A percentile compares a stretch with the other conserved stretches of the same genome.
phyloP scores from a whole-genome alignment of 2,888 invertebrate genomes.

The Pseudococcus jackbeardsleyi region DNA sequence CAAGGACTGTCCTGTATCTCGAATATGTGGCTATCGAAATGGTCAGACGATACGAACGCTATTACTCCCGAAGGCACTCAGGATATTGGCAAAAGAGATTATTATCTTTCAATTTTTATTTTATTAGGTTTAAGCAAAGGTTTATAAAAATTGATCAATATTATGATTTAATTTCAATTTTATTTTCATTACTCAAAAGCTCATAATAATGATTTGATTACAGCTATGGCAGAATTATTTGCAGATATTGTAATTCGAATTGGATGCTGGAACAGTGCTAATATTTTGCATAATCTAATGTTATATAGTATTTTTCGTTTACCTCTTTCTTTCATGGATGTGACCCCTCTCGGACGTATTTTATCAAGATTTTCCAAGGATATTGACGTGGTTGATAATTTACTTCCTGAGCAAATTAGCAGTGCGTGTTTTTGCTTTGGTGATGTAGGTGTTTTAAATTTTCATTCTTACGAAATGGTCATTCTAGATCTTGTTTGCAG shows the following conservation, averaged over 20 bases:
- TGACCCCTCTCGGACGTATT: constrained; percentile 73
- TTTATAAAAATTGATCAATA: constrained; percentile 70
- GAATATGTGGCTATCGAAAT: constrained; percentile 86
- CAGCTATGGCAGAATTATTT: constrained; percentile 79
- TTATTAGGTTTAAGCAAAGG: constrained; percentile 90
- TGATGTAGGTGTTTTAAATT: constrained; percentile 67
- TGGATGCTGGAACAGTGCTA: constrained; percentile 76
- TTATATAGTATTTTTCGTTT: constrained; percentile 73
- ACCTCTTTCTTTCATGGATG: constrained; percentile 73
- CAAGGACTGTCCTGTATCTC: constrained; percentile 90
- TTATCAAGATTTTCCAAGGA: constrained; percentile 73
- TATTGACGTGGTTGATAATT: constrained; percentile 78
- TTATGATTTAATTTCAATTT: too few relatives aligned
- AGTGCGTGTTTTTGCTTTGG: constrained; percentile 70
- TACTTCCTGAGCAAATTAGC: constrained; percentile 73
- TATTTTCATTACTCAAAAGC: too few relatives aligned
- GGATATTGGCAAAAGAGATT: constrained; percentile 73
- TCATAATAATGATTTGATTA: constrained; percentile 63
- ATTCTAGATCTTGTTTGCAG: too few relatives aligned
- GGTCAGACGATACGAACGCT: constrained; percentile 81
- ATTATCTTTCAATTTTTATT: constrained; percentile 92
- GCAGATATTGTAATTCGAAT: constrained; percentile 78
- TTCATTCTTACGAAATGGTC: background rate
- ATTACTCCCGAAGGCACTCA: constrained; percentile 68
- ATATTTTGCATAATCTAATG: constrained; percentile 65